A percentile compares a stretch with the other conserved stretches of the same genome.
These are phyloP conservation scores for Drosophila peninsularis DNA, from an alignment of 2,888 invertebrate genomes.

Conservation along the genomic window DNA sequence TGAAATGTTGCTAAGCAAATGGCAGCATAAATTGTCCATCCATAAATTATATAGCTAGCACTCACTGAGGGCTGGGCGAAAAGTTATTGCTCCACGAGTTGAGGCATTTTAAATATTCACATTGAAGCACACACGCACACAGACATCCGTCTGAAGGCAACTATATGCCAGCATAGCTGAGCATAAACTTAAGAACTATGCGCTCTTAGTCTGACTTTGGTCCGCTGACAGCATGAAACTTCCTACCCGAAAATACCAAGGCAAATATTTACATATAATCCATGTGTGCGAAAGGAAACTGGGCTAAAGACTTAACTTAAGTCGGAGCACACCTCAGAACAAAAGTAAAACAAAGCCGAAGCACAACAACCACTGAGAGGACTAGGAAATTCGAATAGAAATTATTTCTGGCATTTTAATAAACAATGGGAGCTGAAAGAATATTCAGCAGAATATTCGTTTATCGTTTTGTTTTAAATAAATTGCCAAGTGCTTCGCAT, in stretches of 20 bases:
- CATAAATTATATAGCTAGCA: conserved; percentile 56
- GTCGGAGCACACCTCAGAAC: conserved; percentile 50
- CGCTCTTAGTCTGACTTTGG: conserved; percentile 47
- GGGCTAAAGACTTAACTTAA: conserved; percentile 31
- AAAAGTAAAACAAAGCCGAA: conserved; percentile 25
- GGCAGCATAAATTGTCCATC: conserved; percentile 63
- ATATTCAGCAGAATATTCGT: conserved; percentile 51
- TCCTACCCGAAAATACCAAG: conserved; percentile 70
- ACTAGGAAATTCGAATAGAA: conserved; percentile 57
- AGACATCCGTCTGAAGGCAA: conserved; percentile 2
- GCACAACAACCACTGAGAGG: conserved; percentile 21
- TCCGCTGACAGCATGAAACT: conserved; percentile 62
- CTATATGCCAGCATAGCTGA: conserved; percentile 33
- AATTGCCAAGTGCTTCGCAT: conserved; percentile 39
- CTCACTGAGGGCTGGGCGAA: conserved; percentile 5
- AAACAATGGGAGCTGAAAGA: conserved; percentile 57
- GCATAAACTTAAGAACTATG: conserved; percentile 58
- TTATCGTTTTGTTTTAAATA: conserved; percentile 36
- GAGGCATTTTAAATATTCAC: conserved; percentile 57
- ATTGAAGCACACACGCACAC: conserved; percentile 11
- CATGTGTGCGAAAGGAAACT: conserved; percentile 45
- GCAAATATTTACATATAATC: conserved; percentile 72
- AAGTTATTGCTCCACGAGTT: conserved; percentile 38
- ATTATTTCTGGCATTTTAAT: conserved; percentile 75
- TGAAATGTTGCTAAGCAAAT: conserved; percentile 66